Evolutionary conservation across 2,888 invertebrate species (phyloP), one percentile per base, ranked within the genome.

Genomic region (Hyppa rectilinea): DNA sequence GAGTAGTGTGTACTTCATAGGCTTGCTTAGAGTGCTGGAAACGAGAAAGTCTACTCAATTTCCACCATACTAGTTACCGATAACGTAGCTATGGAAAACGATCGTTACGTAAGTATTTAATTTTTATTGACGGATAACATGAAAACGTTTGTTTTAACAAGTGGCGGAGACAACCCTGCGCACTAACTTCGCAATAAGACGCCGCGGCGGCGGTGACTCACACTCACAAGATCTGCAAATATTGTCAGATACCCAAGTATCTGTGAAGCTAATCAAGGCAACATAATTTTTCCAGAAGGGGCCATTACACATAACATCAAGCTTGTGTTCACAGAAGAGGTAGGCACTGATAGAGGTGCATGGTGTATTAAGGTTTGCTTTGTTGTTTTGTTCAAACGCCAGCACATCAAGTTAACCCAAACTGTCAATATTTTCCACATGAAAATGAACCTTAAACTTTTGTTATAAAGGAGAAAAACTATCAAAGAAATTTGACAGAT

Each of bases 151-250:
- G 26, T 78, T 74, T 43, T 26, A 49, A 74, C 79, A 75, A 79
- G 74, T 56, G 47, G 60, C 36, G 36, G 71, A 45, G 80, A 62
- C 83, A 83, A 63, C 85, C 85, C 85, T 83, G 55, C 71, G 6
- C 55, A 47, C 70, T 75, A 66, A 77, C 84, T 83, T 84, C 84
- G 84, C 84, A 84, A 85, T 84, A 83, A 86, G 82, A 86, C 81
- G 68, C 50, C 66, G n/a, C n/a, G n/a, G n/a, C n/a, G n/a, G n/a
- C n/a, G 75, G 75, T 89, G 89, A 77, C 59, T 77, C 81, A 77
- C 72, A 65, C 80, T 80, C 76, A 76, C 74, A 67, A 85, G 81
- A 78, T 84, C 84, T 85, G 85, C 80, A 87, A 89, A 88, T 86
- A 86, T 83, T 84, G 76, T 77, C 78, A 76, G 81, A 77, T 77